phyloP scores from a whole-genome alignment of 2,888 invertebrate species.

The Didymodactylos carnosus region DNA sequence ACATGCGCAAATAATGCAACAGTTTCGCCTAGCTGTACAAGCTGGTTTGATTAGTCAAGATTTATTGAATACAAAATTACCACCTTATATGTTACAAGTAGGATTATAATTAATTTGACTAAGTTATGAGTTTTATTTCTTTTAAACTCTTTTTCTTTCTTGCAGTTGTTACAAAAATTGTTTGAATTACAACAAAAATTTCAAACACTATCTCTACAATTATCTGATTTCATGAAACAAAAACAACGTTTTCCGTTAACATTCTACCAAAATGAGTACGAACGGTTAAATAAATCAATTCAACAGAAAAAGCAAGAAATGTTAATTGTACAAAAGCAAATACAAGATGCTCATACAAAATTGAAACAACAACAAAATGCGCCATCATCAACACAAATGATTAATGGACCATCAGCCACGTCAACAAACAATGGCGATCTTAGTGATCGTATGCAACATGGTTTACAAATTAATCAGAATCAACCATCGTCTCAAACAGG shows the following conservation, averaged over 20 bases:
- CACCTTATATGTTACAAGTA: slow-evolving; percentile 3
- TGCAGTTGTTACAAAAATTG: background rate
- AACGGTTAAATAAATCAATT: background rate
- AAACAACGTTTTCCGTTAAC: background rate
- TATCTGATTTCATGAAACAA: background rate
- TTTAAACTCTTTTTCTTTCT: background rate
- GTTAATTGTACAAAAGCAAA: background rate
- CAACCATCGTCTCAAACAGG: too few species aligned
- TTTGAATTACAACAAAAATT: background rate
- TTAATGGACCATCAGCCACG: background rate
- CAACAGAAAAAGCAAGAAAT: background rate
- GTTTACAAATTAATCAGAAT: too few species aligned
- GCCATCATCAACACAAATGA: background rate
- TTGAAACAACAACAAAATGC: background rate
- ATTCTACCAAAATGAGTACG: background rate
- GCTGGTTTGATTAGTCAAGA: slow-evolving; percentile 4
- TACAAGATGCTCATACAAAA: background rate
- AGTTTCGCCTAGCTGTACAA: slow-evolving; percentile 6
- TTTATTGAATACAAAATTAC: slow-evolving; percentile 8
- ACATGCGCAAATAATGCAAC: slow-evolving; percentile 6
- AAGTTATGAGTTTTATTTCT: too few species aligned
- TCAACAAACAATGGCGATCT: background rate
- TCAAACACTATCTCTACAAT: background rate
- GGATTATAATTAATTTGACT: background rate
- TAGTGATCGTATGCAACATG: slow-evolving; percentile 3